Evolutionary conservation across 2,113 vertebrate species (phyloP).

Genomic region (Prionailurus viverrinus): DNA sequence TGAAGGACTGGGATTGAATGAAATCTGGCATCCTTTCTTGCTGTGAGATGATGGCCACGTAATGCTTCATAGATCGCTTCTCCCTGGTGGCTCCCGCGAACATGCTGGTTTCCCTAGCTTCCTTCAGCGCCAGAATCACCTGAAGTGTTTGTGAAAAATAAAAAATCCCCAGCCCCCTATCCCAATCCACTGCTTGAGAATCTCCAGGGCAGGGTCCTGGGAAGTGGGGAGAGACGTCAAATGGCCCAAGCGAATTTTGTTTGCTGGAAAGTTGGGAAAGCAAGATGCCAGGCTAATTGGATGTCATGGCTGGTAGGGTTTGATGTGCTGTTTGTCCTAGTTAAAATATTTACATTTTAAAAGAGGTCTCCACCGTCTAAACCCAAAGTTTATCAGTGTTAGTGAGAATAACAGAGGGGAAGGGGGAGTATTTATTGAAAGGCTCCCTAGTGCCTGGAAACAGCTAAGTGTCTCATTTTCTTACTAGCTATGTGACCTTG

Average conservation of each 20-base stretch:
- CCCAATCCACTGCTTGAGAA: background rate
- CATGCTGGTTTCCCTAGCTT: background rate
- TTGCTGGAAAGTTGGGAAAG: constrained; percentile 68
- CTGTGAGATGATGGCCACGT: background rate
- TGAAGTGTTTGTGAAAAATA: background rate
- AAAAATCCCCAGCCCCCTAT: background rate
- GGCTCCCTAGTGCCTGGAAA: background rate
- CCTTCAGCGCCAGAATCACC: background rate
- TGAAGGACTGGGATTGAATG: background rate
- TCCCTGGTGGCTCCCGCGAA: background rate
- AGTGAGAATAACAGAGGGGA: background rate
- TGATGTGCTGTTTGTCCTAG: constrained; percentile 61
- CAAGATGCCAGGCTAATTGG: constrained; percentile 54
- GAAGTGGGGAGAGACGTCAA: background rate
- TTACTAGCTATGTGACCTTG: background rate
- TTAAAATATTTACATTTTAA: constrained; percentile 74
- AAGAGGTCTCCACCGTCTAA: background rate
- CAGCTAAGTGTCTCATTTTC: background rate
- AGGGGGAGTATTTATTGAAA: background rate
- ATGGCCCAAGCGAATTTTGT: constrained; percentile 18
- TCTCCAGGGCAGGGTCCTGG: background rate
- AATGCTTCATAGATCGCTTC: background rate
- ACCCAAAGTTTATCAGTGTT: background rate
- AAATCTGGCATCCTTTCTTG: background rate
- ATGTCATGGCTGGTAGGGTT: constrained; percentile 65